Base-by-base conservation (phyloP, 2,113 vertebrate species). In the Silurus asotus region DNA sequence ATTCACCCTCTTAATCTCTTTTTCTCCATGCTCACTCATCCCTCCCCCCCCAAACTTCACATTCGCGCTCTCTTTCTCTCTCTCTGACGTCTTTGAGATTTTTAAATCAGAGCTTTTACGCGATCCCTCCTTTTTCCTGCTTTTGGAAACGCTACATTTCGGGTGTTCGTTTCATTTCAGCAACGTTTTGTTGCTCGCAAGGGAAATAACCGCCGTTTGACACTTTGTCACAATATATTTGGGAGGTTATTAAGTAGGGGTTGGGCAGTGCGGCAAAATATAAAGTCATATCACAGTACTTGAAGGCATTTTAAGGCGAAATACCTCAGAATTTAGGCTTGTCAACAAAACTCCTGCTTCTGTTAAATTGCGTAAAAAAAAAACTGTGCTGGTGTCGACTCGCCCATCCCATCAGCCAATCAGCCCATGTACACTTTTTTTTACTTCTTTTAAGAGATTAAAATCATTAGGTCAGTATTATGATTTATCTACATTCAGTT, bases 31-130 rank as follows among this genome's bases (percentile, higher is more conserved):
- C 53, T 28, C 28, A 7, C 65, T 25, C 25, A 10, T 25, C 0
- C 11, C 28, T 19, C 67, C 67, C 48, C 55, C 77, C 88, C 88
- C 17, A 10, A 5, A 19, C 74, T 11, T 76, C 56, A 37, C 37
- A 37, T 37, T 37, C 37, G 37, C 37, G n/a, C 4, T 67, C 78
- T 62, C 20, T 87, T 67, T 86, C 37, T 59, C 61, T 59, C 61
- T 82, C 28, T 72, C 45, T 3, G 20, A 23, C 75, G 64, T 80
- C 70, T 17, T 5, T 19, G 28, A 3, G 28, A 79, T 45, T 74
- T 86, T 86, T 84, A 86, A 81, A 58, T 80, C 77, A 23, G 61
- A 48, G 3, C 56, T 87, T 83, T 70, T 25, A 79, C 51, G 55
- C 59, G 61, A 45, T n/a, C 81, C 70, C 70, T 88, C 62, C 70